phyloP scores from a whole-genome alignment of 2,888 invertebrate species.

The Protodeltote pygarga region DNA sequence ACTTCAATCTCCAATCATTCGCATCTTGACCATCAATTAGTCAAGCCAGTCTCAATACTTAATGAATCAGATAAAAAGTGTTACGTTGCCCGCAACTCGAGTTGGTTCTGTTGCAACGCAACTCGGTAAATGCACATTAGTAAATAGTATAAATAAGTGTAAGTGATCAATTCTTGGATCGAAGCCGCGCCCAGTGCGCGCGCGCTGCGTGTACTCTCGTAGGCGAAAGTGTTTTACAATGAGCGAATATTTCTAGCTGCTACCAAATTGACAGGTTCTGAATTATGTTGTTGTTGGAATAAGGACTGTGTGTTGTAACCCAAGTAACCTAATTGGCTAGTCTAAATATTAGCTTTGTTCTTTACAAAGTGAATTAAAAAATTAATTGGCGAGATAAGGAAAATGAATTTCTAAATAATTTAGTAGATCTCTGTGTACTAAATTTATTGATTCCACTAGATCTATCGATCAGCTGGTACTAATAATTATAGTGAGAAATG shows the following conservation, averaged over 20 bases:
- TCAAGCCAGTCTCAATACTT: slow-evolving; percentile 2
- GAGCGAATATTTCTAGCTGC: slow-evolving; percentile 28
- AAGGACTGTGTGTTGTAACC: slow-evolving; percentile 22
- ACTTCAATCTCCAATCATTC: too few species aligned
- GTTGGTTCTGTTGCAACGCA: slow-evolving; percentile 24
- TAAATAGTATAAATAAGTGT: slow-evolving; percentile 51
- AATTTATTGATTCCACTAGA: too few species aligned
- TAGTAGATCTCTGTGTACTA: too few species aligned
- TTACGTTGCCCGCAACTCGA: slow-evolving; percentile 30
- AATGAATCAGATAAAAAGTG: slow-evolving; percentile 42
- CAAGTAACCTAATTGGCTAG: slow-evolving; percentile 39
- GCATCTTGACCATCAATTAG: slow-evolving; percentile 5
- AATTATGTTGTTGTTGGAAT: slow-evolving; percentile 39
- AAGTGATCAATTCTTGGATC: slow-evolving; percentile 48
- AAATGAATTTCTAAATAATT: too few species aligned
- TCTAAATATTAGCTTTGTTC: slow-evolving; percentile 35
- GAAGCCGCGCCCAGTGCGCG: slow-evolving; percentile 47
- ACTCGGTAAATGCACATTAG: slow-evolving; percentile 43
- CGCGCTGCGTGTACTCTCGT: slow-evolving; percentile 40
- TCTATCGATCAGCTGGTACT: too few species aligned
- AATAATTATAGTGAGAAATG: too few species aligned
- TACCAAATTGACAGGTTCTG: slow-evolving; percentile 44
- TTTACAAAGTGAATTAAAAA: too few species aligned
- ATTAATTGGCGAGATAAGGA: too few species aligned
- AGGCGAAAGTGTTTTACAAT: slow-evolving; percentile 42